Percentiles rank a stretch among this genome's conserved stretches.
phyloP scores from a whole-genome alignment of 2,797 vertebrate genomes.

The Gymnothorax javanicus region DNA sequence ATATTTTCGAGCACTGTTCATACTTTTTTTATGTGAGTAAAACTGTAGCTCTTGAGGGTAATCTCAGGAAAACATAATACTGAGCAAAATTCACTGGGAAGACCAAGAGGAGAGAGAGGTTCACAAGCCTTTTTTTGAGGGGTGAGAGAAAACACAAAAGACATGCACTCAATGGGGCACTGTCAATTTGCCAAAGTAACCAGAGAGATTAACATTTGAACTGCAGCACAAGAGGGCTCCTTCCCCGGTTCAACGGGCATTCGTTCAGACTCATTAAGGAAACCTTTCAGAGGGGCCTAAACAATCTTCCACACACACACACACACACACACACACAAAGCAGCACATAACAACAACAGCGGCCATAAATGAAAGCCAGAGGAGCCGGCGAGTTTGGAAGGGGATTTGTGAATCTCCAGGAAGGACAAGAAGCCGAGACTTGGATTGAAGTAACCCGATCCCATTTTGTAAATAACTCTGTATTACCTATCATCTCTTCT shows the following conservation, averaged over 20 bases:
- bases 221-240: constrained; percentile 67
- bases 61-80: too few relatives aligned
- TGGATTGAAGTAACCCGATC: not conserved
- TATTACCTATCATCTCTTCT: too few relatives aligned
- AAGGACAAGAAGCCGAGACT: not conserved
- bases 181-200: constrained; percentile 75
- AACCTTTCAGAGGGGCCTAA: constrained; percentile 65
- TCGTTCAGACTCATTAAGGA: constrained; percentile 69
- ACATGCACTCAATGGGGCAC: constrained; percentile 63
- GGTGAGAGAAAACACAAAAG: constrained; percentile 53
- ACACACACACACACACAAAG: constrained; percentile 15
- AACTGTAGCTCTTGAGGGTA: too few relatives aligned
- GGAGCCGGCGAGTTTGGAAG: too few relatives aligned
- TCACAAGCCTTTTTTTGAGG: constrained; percentile 61
- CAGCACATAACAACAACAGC: not conserved
- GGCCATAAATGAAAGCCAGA: not conserved
- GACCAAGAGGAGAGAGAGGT: constrained; percentile 27
- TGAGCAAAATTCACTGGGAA: too few relatives aligned
- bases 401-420: not conserved
- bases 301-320: constrained; percentile 52
- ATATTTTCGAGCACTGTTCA: too few relatives aligned
- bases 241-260: constrained; percentile 72
- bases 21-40: too few relatives aligned
- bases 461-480: not conserved
- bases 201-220: constrained; percentile 77